phyloP scores from a whole-genome alignment of 2,888 invertebrate genomes.

The Monoplex corrugatus region DNA sequence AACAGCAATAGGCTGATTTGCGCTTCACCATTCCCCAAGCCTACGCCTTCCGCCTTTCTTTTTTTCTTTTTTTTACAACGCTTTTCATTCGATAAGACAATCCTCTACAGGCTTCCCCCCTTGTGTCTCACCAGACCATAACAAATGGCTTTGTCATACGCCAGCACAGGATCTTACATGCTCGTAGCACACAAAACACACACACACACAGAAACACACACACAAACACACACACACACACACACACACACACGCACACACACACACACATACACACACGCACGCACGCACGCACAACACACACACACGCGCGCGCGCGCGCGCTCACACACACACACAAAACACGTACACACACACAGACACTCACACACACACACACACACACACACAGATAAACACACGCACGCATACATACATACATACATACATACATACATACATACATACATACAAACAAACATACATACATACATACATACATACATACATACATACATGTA shows the following conservation, averaged over 20 bases:
- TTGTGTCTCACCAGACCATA: too few relatives aligned
- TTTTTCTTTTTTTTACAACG: too few relatives aligned
- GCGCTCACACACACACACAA: too few relatives aligned
- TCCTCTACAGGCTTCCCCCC: too few relatives aligned
- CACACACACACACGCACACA: background rate
- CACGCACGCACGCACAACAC: background rate
- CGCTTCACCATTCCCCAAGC: too few relatives aligned
- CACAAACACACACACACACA: background rate
- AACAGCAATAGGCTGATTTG: too few relatives aligned
- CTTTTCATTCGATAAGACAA: too few relatives aligned
- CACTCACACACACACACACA: background rate
- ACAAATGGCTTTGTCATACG: too few relatives aligned
- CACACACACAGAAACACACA: background rate
- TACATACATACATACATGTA: constrained; percentile 16
- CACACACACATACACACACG: background rate
- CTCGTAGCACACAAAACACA: too few relatives aligned
- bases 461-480: constrained; percentile 29
- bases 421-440: constrained; percentile 38
- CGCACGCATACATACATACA: constrained; percentile 38
- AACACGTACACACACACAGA: too few relatives aligned
- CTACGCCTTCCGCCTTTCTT: too few relatives aligned
- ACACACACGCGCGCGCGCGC: background rate
- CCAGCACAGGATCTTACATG: too few relatives aligned
- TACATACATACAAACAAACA: constrained; percentile 35
- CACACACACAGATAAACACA: background rate